A percentile compares a stretch with the other conserved stretches of the same genome.
phyloP scores from a whole-genome alignment of 1,140 invertebrate species.

The Drosophila insularis region DNA sequence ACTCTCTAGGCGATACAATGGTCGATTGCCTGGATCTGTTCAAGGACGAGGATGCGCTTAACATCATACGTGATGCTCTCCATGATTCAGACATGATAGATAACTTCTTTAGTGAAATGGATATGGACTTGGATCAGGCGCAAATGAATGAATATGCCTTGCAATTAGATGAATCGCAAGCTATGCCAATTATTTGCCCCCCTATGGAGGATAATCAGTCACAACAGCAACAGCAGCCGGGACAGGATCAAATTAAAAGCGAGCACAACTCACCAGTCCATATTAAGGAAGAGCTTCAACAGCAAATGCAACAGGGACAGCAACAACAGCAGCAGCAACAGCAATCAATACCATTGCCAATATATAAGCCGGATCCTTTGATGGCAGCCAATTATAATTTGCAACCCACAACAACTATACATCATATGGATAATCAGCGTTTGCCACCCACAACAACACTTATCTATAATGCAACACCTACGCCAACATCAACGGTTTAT shows the following conservation, averaged over 20 bases:
- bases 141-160: constrained; percentile 50
- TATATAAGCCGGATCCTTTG: constrained; percentile 64
- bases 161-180: constrained; percentile 30
- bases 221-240: constrained; percentile 22
- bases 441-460: constrained; percentile 27
- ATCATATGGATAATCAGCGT: constrained; percentile 57
- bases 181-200: constrained; percentile 17
- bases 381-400: constrained; percentile 59
- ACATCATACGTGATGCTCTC: constrained; percentile 74
- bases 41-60: constrained; percentile 72
- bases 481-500: constrained; percentile 40
- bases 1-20: constrained; percentile 36
- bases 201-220: constrained; percentile 2
- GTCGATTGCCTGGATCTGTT: constrained; percentile 65
- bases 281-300: constrained; percentile 52
- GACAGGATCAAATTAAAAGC: constrained; percentile 43
- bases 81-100: constrained; percentile 67
- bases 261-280: constrained; percentile 62
- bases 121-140: constrained; percentile 61
- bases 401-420: constrained; percentile 67
- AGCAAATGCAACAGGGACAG: background rate
- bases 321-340: constrained; percentile 33
- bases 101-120: constrained; percentile 69
- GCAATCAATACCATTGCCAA: constrained; percentile 22
- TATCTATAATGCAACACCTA: constrained; percentile 21